Percentiles rank a stretch among this genome's conserved stretches.
Conservation (phyloP, 2,888 invertebrate species). For the Ischnura elegans region DNA sequence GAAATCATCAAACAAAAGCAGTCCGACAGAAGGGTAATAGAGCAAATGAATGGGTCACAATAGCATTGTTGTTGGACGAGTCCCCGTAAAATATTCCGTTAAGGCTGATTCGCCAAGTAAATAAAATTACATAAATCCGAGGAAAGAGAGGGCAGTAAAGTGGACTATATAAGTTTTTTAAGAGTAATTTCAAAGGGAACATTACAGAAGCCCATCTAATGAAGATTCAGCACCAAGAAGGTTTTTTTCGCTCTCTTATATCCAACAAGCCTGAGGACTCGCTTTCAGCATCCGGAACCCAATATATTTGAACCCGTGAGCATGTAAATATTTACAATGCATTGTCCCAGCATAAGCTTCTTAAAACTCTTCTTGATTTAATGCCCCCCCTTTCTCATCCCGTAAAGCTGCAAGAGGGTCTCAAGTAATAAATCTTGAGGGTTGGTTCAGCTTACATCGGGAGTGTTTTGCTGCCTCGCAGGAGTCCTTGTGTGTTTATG, state of each 20-base stretch:
- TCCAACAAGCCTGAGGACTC: not conserved
- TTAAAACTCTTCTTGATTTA: constrained; percentile 38
- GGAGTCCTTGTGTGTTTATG: constrained; percentile 31
- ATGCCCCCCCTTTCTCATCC: constrained; percentile 26
- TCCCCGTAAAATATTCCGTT: not conserved
- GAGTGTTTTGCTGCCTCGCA: constrained; percentile 30
- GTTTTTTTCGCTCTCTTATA: constrained; percentile 24
- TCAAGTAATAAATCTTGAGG: constrained; percentile 38
- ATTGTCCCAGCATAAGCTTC: constrained; percentile 38
- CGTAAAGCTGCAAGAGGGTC: constrained; percentile 31
- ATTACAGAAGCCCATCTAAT: constrained; percentile 12
- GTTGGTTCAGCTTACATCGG: constrained; percentile 12
- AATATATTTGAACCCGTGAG: not conserved
- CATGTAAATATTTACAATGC: constrained; percentile 31
- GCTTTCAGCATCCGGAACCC: not conserved
- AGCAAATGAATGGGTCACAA: not conserved
- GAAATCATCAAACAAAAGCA: too few relatives aligned
- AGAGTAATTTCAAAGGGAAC: not conserved
- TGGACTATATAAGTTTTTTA: not conserved
- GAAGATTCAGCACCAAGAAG: not conserved
- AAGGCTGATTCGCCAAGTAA: not conserved
- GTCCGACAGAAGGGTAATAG: not conserved
- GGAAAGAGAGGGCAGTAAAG: not conserved
- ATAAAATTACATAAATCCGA: constrained; percentile 15
- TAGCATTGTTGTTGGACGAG: not conserved